phyloP scores from a whole-genome alignment of 2,113 vertebrate genomes.

The Mastomys natalensis region DNA sequence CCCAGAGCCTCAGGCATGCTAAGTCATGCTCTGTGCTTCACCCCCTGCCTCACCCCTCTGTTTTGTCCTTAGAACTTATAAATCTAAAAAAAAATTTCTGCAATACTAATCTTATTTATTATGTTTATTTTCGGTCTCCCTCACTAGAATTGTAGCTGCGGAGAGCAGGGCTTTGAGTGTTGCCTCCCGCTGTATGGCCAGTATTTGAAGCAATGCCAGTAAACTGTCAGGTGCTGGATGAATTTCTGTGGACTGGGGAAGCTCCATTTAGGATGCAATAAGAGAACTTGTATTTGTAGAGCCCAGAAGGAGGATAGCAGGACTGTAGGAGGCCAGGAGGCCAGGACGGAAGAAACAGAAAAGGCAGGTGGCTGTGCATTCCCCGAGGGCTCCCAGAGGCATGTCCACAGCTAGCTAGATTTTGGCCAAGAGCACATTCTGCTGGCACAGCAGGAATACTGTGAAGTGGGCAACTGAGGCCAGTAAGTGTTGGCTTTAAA shows the following conservation, averaged over 20 bases:
- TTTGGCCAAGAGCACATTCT: not conserved
- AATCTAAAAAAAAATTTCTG: not conserved
- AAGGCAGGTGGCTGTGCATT: not conserved
- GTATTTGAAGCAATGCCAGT: not conserved
- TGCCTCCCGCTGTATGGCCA: not conserved
- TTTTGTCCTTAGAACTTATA: not conserved
- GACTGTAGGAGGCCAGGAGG: not conserved
- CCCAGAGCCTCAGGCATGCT: not conserved
- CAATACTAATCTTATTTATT: not conserved
- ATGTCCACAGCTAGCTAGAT: no score
- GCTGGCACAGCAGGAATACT: not conserved
- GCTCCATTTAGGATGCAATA: not conserved
- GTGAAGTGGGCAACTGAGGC: not conserved
- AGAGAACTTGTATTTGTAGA: not conserved
- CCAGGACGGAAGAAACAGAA: not conserved
- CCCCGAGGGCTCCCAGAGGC: not conserved
- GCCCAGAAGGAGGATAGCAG: not conserved
- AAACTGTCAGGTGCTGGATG: not conserved
- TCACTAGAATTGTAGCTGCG: not conserved
- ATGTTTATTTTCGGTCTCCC: not conserved
- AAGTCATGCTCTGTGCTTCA: not conserved
- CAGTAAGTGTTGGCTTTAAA: not conserved
- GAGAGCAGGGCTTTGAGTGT: not conserved
- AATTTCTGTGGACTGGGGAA: not conserved
- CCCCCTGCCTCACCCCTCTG: not conserved